Conservation (phyloP, 2,113 vertebrate genomes). For the Ptyas mucosa region DNA sequence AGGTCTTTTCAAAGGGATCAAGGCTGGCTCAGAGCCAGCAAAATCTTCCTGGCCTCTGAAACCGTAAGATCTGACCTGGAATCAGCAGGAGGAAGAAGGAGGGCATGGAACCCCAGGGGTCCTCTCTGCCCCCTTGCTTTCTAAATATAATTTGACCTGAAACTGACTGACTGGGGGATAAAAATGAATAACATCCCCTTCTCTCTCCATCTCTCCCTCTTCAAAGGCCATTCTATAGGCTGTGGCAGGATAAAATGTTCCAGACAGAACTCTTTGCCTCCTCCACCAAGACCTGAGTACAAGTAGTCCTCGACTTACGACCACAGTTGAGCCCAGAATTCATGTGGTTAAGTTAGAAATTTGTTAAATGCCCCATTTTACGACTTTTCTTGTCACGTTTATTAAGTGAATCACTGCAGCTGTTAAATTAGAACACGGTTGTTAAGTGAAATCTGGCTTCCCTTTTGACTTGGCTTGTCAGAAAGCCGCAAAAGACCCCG, state of each 20-base stretch:
- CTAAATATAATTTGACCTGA: neutral
- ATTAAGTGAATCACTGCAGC: neutral
- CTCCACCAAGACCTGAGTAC: neutral
- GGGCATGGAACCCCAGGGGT: neutral
- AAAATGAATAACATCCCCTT: neutral
- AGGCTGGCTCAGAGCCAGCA: fast-evolving
- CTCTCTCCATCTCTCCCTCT: neutral
- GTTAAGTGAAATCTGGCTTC: neutral
- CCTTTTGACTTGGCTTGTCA: neutral
- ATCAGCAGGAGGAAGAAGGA: neutral
- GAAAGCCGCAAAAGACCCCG: neutral
- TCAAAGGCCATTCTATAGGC: neutral
- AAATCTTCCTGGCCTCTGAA: neutral
- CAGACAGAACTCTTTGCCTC: neutral
- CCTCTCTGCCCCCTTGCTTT: neutral
- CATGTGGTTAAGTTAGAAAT: neutral
- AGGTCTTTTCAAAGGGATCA: neutral
- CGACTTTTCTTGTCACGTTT: neutral
- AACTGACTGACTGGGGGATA: fast-evolving
- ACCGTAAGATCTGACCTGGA: neutral
- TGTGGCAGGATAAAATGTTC: neutral
- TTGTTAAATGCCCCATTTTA: neutral
- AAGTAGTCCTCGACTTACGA: neutral
- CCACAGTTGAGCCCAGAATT: neutral
- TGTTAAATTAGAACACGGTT: neutral